Conservation (phyloP, 2,888 invertebrate species). For the Gonocerus acuteangulatus region DNA sequence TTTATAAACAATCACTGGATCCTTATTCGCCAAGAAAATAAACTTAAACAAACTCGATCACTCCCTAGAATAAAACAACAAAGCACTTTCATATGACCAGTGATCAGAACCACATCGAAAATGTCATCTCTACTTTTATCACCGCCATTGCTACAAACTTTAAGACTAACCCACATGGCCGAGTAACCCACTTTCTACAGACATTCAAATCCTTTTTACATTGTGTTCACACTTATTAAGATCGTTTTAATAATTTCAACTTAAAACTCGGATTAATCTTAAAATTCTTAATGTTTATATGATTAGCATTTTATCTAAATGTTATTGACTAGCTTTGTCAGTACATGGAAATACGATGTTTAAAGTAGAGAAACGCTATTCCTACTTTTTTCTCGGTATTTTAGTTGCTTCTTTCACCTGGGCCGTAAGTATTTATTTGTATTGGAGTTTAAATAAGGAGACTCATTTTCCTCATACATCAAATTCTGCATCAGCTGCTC, state of each 20-base stretch:
- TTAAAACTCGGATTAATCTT: too few species aligned
- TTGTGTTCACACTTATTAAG: too few species aligned
- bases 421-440: constrained; percentile 63
- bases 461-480: constrained; percentile 37
- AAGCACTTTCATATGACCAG: too few species aligned
- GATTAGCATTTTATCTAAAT: too few species aligned
- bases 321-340: too few species aligned
- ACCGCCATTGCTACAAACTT: background rate
- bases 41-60: too few species aligned
- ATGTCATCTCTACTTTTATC: background rate
- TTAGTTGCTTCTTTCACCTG: constrained; percentile 67
- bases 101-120: background rate
- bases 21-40: too few species aligned
- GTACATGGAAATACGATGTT: background rate
- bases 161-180: constrained; percentile 1
- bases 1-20: too few species aligned
- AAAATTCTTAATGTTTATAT: too few species aligned
- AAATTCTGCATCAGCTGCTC: background rate
- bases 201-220: background rate
- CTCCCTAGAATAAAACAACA: too few species aligned
- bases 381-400: constrained; percentile 64
- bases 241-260: too few species aligned
- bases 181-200: constrained; percentile 5
- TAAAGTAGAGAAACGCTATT: constrained; percentile 41
- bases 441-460: constrained; percentile 53